Evolutionary conservation across 2,888 invertebrate species (phyloP).

Genomic region (Sphaerophoria rueppellii): DNA sequence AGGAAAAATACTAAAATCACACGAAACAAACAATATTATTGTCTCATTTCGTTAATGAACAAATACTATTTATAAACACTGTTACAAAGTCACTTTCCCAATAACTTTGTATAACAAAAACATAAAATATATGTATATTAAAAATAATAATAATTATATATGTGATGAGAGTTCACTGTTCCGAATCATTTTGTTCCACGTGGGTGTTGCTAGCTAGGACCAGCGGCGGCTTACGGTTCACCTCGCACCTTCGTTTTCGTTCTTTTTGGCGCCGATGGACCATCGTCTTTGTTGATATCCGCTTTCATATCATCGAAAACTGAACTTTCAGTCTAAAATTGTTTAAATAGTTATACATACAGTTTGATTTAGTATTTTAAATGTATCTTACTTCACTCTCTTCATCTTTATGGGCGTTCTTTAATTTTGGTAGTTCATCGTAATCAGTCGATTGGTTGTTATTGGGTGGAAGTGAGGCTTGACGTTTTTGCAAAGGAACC

Average conservation of each 20-base stretch:
- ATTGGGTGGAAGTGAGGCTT: constrained; percentile 65
- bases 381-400: constrained; percentile 73
- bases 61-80: constrained; percentile 50
- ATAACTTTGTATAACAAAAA: constrained; percentile 50
- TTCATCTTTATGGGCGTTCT: constrained; percentile 71
- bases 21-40: constrained; percentile 15
- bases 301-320: constrained; percentile 61
- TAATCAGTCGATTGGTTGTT: constrained; percentile 70
- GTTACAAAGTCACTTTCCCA: constrained; percentile 49
- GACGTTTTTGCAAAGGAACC: constrained; percentile 70
- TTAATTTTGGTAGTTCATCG: constrained; percentile 75
- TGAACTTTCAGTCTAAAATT: constrained; percentile 52
- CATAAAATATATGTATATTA: constrained; percentile 21
- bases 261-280: constrained; percentile 60
- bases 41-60: constrained; percentile 33
- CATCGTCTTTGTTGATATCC: constrained; percentile 50
- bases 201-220: neutral
- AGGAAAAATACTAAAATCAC: constrained; percentile 12
- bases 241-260: constrained; percentile 58
- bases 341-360: neutral
- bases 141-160: constrained; percentile 15
- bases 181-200: constrained; percentile 2
- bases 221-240: constrained; percentile 33
- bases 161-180: constrained; percentile 43
- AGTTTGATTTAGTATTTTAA: neutral